Conservation (phyloP, 2,113 vertebrate species). For the Cebus imitator region DNA sequence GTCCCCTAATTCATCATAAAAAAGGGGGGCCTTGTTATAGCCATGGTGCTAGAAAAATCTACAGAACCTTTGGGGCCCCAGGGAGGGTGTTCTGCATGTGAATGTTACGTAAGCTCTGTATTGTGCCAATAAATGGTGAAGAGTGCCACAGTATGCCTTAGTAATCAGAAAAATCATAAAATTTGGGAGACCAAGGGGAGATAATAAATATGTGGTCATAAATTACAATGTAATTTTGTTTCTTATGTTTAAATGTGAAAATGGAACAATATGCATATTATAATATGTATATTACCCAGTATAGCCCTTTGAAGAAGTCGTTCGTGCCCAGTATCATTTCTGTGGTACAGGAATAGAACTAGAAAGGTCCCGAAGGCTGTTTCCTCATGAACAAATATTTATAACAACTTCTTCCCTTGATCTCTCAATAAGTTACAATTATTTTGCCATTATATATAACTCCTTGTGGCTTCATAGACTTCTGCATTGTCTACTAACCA, state of each 20-base stretch:
- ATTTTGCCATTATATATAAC: constrained; percentile 6
- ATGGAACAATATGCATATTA: constrained; percentile 5
- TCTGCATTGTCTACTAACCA: neutral
- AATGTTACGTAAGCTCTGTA: neutral
- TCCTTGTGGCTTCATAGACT: neutral
- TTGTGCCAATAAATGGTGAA: constrained; percentile 6
- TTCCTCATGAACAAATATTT: neutral
- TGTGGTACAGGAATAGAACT: neutral
- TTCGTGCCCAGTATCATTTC: neutral
- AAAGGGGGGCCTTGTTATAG: neutral
- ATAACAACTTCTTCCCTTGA: neutral
- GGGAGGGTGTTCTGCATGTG: neutral
- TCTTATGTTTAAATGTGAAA: constrained; percentile 49
- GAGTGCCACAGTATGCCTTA: neutral
- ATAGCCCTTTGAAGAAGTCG: neutral
- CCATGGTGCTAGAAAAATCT: constrained; percentile 13
- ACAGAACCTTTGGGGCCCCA: neutral
- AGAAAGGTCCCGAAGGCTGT: neutral
- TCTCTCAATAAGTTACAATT: neutral
- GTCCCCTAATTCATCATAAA: neutral
- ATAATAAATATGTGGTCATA: constrained; percentile 23
- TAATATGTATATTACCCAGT: neutral
- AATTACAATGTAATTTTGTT: neutral
- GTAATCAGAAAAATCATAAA: neutral
- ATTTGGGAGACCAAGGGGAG: neutral